Conservation (phyloP, 2,113 vertebrate genomes). For the Dendrocopos noguchii region DNA sequence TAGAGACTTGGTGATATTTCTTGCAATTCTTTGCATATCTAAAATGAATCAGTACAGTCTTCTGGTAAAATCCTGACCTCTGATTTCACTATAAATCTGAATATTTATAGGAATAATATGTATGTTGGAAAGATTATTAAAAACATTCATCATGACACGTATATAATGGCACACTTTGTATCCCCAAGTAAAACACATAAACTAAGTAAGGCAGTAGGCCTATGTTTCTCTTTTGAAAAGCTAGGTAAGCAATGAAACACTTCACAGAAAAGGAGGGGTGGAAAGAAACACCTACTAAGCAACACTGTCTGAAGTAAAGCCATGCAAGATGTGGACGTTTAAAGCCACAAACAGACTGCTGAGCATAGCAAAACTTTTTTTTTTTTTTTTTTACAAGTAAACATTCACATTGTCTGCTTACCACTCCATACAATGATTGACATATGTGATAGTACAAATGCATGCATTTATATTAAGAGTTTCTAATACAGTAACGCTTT, state of each 20-base stretch:
- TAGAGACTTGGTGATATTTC: background rate
- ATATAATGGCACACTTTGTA: background rate
- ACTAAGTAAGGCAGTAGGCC: background rate
- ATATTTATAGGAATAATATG: background rate
- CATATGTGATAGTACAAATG: background rate
- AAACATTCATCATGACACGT: background rate
- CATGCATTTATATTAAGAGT: background rate
- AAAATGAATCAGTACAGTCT: background rate
- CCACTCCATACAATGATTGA: background rate
- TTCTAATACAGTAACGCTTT: background rate
- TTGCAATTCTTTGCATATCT: background rate
- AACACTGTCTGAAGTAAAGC: background rate
- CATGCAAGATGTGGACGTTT: background rate
- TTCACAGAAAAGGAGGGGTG: background rate
- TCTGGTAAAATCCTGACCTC: background rate
- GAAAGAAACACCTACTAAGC: background rate
- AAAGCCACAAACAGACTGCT: background rate
- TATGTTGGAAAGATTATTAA: background rate
- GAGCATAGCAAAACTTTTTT: background rate
- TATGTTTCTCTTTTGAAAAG: fast-evolving
- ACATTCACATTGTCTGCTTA: background rate
- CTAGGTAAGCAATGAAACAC: background rate
- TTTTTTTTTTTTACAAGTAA: background rate
- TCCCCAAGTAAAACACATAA: background rate
- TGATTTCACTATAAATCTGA: background rate